Conservation (phyloP, 2,888 invertebrate genomes). For the Galeopsomyia nigrocyanea region DNA sequence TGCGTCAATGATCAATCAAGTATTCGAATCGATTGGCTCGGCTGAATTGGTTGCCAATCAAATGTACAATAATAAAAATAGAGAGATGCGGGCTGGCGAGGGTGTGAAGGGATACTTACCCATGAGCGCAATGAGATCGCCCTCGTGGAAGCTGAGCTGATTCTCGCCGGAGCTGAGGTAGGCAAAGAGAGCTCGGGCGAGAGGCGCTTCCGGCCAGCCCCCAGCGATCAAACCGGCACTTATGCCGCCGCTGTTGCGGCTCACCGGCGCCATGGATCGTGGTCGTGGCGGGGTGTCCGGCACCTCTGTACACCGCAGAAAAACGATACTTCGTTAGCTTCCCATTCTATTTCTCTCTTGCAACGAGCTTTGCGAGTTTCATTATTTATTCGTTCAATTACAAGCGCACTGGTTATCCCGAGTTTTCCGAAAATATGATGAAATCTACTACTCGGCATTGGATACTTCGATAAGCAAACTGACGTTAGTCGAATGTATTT, state of each 20-base stretch:
- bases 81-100: no score
- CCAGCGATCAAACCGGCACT: constrained; percentile 52
- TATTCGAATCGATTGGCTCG: not conserved
- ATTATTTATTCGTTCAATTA: no score
- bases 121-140: constrained; percentile 88
- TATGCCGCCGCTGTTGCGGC: constrained; percentile 61
- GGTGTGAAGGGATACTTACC: constrained; percentile 69
- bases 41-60: not conserved
- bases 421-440: no score
- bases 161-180: constrained; percentile 91
- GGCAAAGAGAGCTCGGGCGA: constrained; percentile 89
- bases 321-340: not conserved
- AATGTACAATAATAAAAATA: no score
- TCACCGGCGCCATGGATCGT: constrained; percentile 74
- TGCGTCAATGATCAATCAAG: not conserved
- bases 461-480: no score
- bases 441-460: no score
- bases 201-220: constrained; percentile 78
- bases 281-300: constrained; percentile 73
- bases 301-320: constrained; percentile 58
- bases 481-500: not conserved
- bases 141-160: constrained; percentile 92
- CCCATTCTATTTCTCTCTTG: no score
- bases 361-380: no score
- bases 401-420: no score